phyloP scores from a whole-genome alignment of 2,797 vertebrate species.

The Hippoglossus hippoglossus region DNA sequence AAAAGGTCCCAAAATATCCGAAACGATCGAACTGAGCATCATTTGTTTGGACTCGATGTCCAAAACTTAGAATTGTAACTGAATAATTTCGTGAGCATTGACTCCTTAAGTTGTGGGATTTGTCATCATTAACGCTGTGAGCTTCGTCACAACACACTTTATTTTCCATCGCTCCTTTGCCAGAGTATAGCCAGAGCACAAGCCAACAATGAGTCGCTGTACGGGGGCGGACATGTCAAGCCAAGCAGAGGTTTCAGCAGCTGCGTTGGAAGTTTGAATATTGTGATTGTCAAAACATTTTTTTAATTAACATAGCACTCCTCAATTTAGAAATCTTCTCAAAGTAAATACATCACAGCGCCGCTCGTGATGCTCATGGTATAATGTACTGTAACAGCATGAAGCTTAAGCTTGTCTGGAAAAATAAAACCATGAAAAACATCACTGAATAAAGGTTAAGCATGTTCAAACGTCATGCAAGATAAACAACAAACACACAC shows the following conservation, averaged over 20 bases:
- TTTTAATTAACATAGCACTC: not conserved
- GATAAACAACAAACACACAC: constrained; percentile 29
- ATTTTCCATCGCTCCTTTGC: constrained; percentile 32
- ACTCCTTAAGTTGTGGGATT: constrained; percentile 33
- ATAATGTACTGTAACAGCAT: constrained; percentile 24
- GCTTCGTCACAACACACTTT: constrained; percentile 25
- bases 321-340: not conserved
- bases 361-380: constrained; percentile 39
- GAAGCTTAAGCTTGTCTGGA: constrained; percentile 45
- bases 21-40: not conserved
- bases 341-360: constrained; percentile 10
- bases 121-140: constrained; percentile 31
- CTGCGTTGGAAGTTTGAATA: not conserved
- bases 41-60: constrained; percentile 32
- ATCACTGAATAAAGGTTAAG: constrained; percentile 44
- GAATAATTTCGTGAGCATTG: constrained; percentile 28
- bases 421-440: constrained; percentile 6
- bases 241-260: constrained; percentile 33
- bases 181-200: constrained; percentile 37
- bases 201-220: constrained; percentile 34
- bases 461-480: constrained; percentile 68
- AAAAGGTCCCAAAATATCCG: not conserved
- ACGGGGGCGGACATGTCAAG: constrained; percentile 9
- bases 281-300: not conserved
- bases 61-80: constrained; percentile 13